Evolutionary conservation across 2,797 vertebrate genomes (phyloP).

Genomic region (Staurois parvus): DNA sequence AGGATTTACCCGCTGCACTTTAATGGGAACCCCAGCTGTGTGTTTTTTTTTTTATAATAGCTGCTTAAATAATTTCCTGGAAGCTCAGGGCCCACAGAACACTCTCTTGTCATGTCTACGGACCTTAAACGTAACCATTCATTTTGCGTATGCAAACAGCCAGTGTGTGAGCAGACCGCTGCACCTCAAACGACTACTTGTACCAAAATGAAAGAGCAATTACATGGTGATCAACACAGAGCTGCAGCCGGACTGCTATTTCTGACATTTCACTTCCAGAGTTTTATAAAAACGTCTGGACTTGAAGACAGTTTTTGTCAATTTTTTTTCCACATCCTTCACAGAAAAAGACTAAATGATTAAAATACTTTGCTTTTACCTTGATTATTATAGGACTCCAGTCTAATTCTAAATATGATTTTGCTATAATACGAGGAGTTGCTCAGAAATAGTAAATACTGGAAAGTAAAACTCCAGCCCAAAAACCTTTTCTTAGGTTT

Average conservation of each 20-base stretch:
- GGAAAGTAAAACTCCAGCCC: too few species aligned
- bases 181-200: constrained; percentile 14
- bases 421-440: too few species aligned
- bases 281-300: too few species aligned
- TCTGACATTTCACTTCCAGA: neutral
- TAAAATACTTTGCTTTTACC: too few species aligned
- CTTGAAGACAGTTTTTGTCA: too few species aligned
- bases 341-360: too few species aligned
- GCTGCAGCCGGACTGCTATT: neutral
- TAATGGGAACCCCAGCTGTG: constrained; percentile 11
- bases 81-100: constrained; percentile 4
- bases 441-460: too few species aligned
- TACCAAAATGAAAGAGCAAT: constrained; percentile 3
- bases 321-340: neutral
- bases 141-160: constrained; percentile 32
- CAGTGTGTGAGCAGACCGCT: neutral
- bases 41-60: neutral
- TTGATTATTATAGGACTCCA: too few species aligned
- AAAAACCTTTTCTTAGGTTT: too few species aligned
- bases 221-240: neutral
- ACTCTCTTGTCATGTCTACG: constrained; percentile 3
- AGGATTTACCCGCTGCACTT: neutral
- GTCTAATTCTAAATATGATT: too few species aligned
- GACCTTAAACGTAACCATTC: constrained; percentile 1
- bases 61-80: constrained; percentile 20